Percentiles rank a stretch among this genome's conserved stretches.
Evolutionary conservation across 2,113 vertebrate genomes (phyloP).

Genomic region (Eleginops maclovinus): DNA sequence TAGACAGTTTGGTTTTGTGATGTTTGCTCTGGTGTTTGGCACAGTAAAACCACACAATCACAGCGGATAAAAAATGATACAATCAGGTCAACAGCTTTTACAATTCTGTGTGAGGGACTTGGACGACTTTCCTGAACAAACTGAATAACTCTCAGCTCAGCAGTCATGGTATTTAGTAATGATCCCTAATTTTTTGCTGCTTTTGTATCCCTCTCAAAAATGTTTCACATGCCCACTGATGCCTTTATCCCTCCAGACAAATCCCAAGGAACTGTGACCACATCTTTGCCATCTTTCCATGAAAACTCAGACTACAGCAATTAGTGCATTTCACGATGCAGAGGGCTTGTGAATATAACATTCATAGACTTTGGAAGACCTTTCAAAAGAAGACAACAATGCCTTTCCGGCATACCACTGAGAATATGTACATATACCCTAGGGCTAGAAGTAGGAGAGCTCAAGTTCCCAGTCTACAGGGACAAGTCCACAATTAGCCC

Average conservation of each 20-base stretch:
- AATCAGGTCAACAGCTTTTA: constrained; percentile 6
- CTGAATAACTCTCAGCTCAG: constrained; percentile 30
- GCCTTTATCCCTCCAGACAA: constrained; percentile 56
- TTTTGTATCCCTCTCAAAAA: constrained; percentile 44
- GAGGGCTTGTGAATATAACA: constrained; percentile 71
- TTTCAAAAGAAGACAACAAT: constrained; percentile 68
- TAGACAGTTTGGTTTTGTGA: background rate
- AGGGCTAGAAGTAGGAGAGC: constrained; percentile 30
- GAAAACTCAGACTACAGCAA: constrained; percentile 60
- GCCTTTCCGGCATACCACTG: constrained; percentile 64
- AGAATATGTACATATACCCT: constrained; percentile 66
- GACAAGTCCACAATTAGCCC: constrained; percentile 53
- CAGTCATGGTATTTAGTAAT: constrained; percentile 42
- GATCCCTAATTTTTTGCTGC: constrained; percentile 47
- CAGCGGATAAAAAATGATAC: background rate
- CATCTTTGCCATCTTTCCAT: constrained; percentile 54
- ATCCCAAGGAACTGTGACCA: constrained; percentile 61
- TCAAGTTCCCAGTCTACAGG: constrained; percentile 50
- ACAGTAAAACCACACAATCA: background rate
- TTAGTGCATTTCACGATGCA: constrained; percentile 62
- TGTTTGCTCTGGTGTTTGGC: background rate
- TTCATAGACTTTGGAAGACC: constrained; percentile 65
- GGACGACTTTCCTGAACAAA: constrained; percentile 13
- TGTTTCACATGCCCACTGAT: constrained; percentile 50
- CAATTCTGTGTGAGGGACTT: background rate